Base-by-base conservation (phyloP, 2,888 invertebrate genomes). In the Conistra vaccinii region DNA sequence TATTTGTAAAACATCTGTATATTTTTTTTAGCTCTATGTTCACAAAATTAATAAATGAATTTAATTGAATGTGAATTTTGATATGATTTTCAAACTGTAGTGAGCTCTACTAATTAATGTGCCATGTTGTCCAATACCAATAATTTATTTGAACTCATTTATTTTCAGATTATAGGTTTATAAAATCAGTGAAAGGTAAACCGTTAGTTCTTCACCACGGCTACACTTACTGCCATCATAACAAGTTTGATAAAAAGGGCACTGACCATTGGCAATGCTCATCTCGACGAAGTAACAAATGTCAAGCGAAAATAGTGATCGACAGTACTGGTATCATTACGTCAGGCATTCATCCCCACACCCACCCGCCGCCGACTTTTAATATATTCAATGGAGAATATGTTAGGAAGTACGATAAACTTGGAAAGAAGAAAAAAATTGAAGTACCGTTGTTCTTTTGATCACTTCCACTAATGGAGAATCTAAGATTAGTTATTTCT, bases 261-360 rank as follows among this genome's bases (percentile, higher is more conserved):
- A 83, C 73, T 12, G 70, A 73, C 4, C 65, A 76, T n/a, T 83
- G 83, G 80, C 69, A 72, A 32, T 80, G 83, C 53, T 72, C 83
- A 14, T 76, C 71, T 1, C 61, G 76, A 1, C 48, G 68, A 23
- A 79, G 72, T 39, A 83, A 72, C 29, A 55, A 66, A 29, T 83
- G 83, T 53, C 58, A 45, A 32, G 73, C 68, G 0, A 80, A 63
- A 35, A 45, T 83, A 20, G 57, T 80, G 0, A 66, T 76, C n/a
- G 68, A 83, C 20, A 57, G 57, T 20, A n/a, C 2, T 23, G 80
- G 75, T 23, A 53, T 57, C 0, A 67, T 80, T 20, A 62, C 45
- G 0, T 80, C 69, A 23, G 55, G 80, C 29, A 45, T 14, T 1
- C 65, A 74, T 29, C 42, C n/a, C 0, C 75, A 79, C 39, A 67